A percentile compares a stretch with the other conserved stretches of the same genome.
These are phyloP conservation scores for Pristionchus arcanus DNA, from an alignment of 2,888 invertebrate genomes.

Conservation along the genomic window DNA sequence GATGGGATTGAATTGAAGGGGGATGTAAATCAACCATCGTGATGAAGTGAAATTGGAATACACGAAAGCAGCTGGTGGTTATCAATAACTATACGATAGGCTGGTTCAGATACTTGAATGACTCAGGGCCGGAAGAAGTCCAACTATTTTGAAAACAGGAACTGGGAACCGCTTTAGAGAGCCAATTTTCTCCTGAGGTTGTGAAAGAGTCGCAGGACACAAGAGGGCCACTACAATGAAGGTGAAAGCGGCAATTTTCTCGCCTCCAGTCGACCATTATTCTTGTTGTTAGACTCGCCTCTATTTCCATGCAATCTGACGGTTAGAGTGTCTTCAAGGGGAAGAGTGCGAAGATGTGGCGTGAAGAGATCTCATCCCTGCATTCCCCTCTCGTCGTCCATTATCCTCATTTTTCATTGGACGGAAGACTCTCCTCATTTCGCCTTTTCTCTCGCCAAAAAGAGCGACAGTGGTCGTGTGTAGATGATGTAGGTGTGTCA, in stretches of 20 bases:
- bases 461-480: neutral
- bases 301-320: neutral
- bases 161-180: neutral
- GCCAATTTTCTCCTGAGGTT: neutral
- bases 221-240: neutral
- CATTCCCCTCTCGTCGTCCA: neutral
- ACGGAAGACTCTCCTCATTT: neutral
- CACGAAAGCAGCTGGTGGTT: neutral
- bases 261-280: neutral
- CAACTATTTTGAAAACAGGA: neutral
- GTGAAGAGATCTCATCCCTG: no score
- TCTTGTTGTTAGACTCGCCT: neutral
- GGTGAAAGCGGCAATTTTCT: neutral
- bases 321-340: neutral
- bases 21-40: no score
- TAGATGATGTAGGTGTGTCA: neutral
- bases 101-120: no score
- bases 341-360: neutral
- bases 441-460: neutral
- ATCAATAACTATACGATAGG: no score
- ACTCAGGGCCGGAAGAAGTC: neutral
- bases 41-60: neutral
- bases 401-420: neutral
- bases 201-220: neutral
- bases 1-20: no score